Evolutionary conservation across 2,888 invertebrate genomes (phyloP).

Genomic region (Sycophila texana): DNA sequence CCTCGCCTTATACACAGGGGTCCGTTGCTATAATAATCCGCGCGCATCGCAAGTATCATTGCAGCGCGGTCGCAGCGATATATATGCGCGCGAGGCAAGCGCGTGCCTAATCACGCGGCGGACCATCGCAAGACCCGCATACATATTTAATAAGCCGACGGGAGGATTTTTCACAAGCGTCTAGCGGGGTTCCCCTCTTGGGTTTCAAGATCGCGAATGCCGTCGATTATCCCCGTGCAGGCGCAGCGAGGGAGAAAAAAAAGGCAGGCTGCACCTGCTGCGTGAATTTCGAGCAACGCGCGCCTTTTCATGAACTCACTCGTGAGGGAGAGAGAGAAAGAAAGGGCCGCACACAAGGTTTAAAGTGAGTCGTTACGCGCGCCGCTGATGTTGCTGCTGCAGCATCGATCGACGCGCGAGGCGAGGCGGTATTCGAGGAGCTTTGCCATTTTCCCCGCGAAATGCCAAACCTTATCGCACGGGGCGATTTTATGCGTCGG

Average conservation of each 20-base stretch:
- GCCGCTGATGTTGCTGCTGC: not conserved
- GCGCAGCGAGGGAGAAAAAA: too few relatives aligned
- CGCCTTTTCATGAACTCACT: not conserved
- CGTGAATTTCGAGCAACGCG: slow-evolving; percentile 60
- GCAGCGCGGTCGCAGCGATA: too few relatives aligned
- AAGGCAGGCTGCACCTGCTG: slow-evolving; percentile 56
- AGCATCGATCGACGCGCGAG: not conserved
- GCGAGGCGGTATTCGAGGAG: not conserved
- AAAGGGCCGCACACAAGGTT: too few relatives aligned
- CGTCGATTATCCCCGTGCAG: slow-evolving; percentile 17
- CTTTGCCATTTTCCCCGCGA: too few relatives aligned
- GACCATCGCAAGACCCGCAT: not conserved
- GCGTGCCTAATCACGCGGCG: slow-evolving; percentile 1
- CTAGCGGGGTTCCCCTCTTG: not conserved
- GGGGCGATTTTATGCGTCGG: too few relatives aligned
- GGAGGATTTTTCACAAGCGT: not conserved
- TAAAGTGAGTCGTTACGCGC: not conserved
- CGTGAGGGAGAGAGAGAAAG: not conserved
- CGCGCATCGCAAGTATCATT: too few relatives aligned
- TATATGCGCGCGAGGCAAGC: not conserved
- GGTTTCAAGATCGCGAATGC: slow-evolving; percentile 13
- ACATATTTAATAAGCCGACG: not conserved
- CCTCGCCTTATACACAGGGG: too few relatives aligned
- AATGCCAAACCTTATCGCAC: too few relatives aligned
- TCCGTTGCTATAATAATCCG: too few relatives aligned